These are phyloP conservation scores for Salpingus planirostris DNA, from an alignment of 2,888 invertebrate species.

Conservation along the genomic window DNA sequence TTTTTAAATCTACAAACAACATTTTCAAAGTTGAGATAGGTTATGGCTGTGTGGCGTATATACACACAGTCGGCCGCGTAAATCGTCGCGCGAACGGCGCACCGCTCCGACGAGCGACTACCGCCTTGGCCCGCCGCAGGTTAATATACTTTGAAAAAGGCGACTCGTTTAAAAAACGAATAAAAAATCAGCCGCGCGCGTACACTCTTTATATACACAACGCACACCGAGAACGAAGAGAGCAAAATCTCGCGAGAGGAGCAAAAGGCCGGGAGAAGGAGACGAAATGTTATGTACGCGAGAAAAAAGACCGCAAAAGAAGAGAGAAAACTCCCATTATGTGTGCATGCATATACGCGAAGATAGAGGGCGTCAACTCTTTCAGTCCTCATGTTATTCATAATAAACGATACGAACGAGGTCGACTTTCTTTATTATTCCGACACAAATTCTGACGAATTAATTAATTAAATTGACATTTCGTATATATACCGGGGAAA, in stretches of 20 bases:
- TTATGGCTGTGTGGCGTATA: conserved; percentile 37
- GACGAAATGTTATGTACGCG: neutral
- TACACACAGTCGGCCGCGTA: conserved; percentile 16
- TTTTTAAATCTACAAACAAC: conserved; percentile 41
- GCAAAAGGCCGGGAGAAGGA: neutral
- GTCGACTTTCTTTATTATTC: no score
- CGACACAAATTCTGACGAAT: no score
- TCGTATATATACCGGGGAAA: no score
- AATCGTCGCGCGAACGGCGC: conserved; percentile 16
- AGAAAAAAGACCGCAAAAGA: conserved; percentile 16
- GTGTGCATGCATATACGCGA: no score
- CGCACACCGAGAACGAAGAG: neutral
- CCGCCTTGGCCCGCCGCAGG: conserved; percentile 29
- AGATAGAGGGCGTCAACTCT: no score
- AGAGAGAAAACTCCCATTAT: no score
- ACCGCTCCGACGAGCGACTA: conserved; percentile 8
- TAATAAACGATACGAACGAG: no score
- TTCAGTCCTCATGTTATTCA: no score
- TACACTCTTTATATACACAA: no score
- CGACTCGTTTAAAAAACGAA: conserved; percentile 37
- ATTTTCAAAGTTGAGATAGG: conserved; percentile 42
- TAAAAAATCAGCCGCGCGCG: no score
- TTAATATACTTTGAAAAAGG: conserved; percentile 44
- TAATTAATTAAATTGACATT: no score
- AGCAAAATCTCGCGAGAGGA: neutral